Base-by-base conservation (phyloP, 1,140 invertebrate species). In the Galleria mellonella region DNA sequence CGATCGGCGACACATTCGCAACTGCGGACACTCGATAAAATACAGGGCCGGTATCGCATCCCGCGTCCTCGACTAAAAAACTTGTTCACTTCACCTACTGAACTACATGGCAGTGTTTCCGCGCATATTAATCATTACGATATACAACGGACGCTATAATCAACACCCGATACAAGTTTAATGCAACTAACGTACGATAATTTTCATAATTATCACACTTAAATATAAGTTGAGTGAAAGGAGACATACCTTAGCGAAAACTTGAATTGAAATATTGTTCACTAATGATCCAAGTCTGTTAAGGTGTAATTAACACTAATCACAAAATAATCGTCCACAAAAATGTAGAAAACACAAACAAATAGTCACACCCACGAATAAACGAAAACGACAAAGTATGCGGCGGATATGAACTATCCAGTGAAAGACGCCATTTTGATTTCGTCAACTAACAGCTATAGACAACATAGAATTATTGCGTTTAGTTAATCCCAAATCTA, bases 351-450 rank as follows among this genome's bases (percentile, higher is more conserved):
- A 66, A 49, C 64, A 72, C 62, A 60, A 38, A 51, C 58, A 69
- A 67, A 69, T 59, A 65, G 45, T 63, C 55, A 60, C 71, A 71
- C 64, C 48, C 72, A 64, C 70, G 59, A 68, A 70, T 70, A 64
- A 23, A 68, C 62, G 58, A 56, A 57, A 61, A 61, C 43, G 50
- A 43, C 48, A 48, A 48, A 65, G 62, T 81, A 70, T 79, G 76
- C 78, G 74, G 76, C 73, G 62, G 70, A 81, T 81, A 72, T 71
- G 74, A 68, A 67, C 73, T 79, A 83, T 68, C 60, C 66, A 65
- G 65, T 75, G 75, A 83, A 79, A 72, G 78, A 83, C 78, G 78
- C 82, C 78, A 85, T 85, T 83, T 85, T 85, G 78, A 85, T 83
- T 81, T 85, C 82, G 82, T 85, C 82, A 83, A 83, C 78, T 85